Conservation (phyloP, 1,140 invertebrate genomes). For the Cherax destructor region DNA sequence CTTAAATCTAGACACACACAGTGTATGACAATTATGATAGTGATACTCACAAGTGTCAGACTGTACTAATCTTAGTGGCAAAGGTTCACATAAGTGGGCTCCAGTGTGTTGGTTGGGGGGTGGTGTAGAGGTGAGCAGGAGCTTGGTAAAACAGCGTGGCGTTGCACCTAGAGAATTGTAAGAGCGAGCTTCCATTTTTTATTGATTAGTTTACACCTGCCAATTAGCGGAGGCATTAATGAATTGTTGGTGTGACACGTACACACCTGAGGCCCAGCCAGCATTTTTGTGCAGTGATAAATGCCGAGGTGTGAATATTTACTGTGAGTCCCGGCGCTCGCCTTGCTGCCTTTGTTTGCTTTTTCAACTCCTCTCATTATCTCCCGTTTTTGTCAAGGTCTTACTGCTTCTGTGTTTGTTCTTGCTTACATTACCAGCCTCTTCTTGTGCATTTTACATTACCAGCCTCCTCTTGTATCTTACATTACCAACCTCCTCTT, state of each 20-base stretch:
- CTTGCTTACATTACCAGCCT: too few relatives aligned
- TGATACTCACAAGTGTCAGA: too few relatives aligned
- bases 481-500: too few relatives aligned
- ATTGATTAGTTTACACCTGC: slow-evolving; percentile 49
- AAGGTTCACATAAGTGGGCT: too few relatives aligned
- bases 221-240: slow-evolving; percentile 57
- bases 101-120: too few relatives aligned
- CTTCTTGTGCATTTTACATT: too few relatives aligned
- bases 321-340: neutral
- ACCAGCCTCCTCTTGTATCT: too few relatives aligned
- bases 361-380: neutral
- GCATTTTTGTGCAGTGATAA: neutral
- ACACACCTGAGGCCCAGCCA: slow-evolving; percentile 25
- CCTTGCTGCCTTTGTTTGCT: neutral
- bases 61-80: too few relatives aligned
- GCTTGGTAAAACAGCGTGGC: neutral
- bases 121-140: neutral
- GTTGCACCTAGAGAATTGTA: neutral
- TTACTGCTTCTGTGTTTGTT: neutral
- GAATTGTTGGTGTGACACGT: slow-evolving; percentile 32
- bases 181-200: slow-evolving; percentile 18
- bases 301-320: slow-evolving; percentile 17
- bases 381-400: neutral
- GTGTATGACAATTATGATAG: too few relatives aligned
- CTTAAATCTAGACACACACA: too few relatives aligned